These are phyloP conservation scores for Pycnonotus jocosus DNA, from an alignment of 2,113 vertebrate species.

Conservation along the genomic window DNA sequence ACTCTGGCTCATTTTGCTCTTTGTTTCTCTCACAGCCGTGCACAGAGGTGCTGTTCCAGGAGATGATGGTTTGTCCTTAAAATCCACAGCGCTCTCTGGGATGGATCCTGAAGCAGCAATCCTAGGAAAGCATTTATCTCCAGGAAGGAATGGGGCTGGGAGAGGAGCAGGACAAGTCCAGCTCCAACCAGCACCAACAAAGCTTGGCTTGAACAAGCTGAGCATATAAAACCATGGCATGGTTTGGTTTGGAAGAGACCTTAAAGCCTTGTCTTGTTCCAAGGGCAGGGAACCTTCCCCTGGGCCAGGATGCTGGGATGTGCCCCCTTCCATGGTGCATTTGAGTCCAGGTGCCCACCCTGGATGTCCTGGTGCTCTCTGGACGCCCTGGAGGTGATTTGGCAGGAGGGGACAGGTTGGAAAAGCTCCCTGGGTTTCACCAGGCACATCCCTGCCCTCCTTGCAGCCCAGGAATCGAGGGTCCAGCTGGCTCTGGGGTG, in stretches of 20 bases:
- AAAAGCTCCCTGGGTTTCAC: fast-evolving
- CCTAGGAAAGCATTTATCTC: fast-evolving
- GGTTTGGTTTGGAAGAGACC: not conserved
- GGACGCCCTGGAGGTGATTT: not conserved
- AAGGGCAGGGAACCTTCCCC: not conserved
- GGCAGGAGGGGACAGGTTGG: not conserved
- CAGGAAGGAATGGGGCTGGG: not conserved
- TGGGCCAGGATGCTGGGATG: fast-evolving
- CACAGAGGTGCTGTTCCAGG: not conserved
- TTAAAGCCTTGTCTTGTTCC: not conserved
- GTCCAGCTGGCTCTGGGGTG: not conserved
- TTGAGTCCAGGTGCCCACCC: fast-evolving
- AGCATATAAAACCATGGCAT: fast-evolving
- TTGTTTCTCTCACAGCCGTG: not conserved
- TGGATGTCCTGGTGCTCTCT: fast-evolving
- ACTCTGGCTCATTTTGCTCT: not conserved
- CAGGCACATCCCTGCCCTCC: not conserved
- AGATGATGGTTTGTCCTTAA: not conserved
- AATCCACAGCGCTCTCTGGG: fast-evolving
- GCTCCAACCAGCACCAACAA: not conserved
- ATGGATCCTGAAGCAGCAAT: not conserved
- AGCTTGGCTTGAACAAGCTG: not conserved
- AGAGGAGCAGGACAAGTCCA: not conserved
- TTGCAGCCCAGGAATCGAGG: not conserved
- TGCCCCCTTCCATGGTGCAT: fast-evolving